Evolutionary conservation across 2,888 invertebrate species (phyloP), one percentile per base, ranked within the genome.

Genomic region (Drosophila anomelani): DNA sequence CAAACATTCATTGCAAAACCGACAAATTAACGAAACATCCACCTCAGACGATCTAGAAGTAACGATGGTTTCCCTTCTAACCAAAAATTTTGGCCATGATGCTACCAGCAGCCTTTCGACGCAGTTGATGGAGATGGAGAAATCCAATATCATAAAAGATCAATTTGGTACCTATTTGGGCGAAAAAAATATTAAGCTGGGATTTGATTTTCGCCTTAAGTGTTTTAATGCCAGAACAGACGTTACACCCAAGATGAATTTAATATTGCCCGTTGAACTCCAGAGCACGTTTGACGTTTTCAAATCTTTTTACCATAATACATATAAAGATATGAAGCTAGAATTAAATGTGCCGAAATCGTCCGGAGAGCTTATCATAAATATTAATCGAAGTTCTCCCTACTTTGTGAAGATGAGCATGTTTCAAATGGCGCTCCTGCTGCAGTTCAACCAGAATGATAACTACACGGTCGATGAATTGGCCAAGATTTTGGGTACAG

Each of bases 391-490:
- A 3, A 32, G 3, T 13, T 26, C 43, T 26, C 23, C 63, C 2
- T 20, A 36, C 15, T 8, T 54, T 13, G 20, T 55, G 2, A 23
- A 36, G 15, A 39, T 58, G 2, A 53, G 13, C 17, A 58, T 41
- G 10, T 46, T 47, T 7, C 68, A 69, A 47, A 68, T 69, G 68
- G 57, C 58, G 3, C n/a, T 69, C 10, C 9, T 69, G 13, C 44
- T 69, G 20, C 53, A 46, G 6, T 69, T 67, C 26, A 69, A 69
- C n/a, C 23, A 23, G 13, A 34, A 29, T 1, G 26, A 68, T 13
- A 53, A 4, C 3, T 53, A 53, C 10, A 46, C 46, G 13, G 20
- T 39, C n/a, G 1, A 41, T 0, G 23, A 69, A 2, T 23, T 69
- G 38, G 26, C 12, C 6, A 15, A 12, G 0, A 26, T 7, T 4